Evolutionary conservation across 2,888 invertebrate species (phyloP).

Genomic region (Mesorhabditis spiculigera): DNA sequence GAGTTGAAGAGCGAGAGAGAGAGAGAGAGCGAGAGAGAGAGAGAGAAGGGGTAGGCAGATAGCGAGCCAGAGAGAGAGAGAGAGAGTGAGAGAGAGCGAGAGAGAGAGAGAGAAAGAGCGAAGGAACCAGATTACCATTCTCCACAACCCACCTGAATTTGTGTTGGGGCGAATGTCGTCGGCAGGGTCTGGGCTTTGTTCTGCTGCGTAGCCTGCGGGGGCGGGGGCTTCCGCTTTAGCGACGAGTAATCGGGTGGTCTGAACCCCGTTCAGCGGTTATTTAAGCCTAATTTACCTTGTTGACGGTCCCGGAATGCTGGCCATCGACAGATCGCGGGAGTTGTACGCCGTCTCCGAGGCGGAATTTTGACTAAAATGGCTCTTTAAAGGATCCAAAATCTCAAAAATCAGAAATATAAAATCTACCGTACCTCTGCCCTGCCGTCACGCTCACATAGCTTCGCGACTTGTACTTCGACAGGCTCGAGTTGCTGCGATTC

Average conservation of each 20-base stretch:
- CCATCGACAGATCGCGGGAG: neutral
- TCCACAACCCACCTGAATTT: too few species aligned
- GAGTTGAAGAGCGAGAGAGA: neutral
- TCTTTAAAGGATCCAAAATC: neutral
- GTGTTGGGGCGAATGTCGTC: constrained; percentile 8
- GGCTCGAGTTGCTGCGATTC: neutral
- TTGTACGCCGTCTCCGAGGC: neutral
- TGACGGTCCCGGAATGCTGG: neutral
- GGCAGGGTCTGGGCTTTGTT: constrained; percentile 15
- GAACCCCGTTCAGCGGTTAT: too few species aligned
- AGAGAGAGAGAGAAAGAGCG: too few species aligned
- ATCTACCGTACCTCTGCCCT: neutral
- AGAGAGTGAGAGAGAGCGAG: too few species aligned
- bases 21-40: too few species aligned
- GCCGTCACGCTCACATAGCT: neutral
- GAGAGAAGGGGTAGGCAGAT: too few species aligned
- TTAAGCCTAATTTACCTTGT: neutral
- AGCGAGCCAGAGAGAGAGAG: too few species aligned
- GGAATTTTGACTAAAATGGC: neutral
- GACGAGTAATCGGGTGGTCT: too few species aligned
- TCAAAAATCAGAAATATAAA: neutral
- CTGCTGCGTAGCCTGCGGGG: neutral
- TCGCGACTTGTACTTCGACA: neutral
- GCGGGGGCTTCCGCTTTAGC: neutral
- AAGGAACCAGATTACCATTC: too few species aligned